Evolutionary conservation across 2,797 vertebrate species (phyloP).

Genomic region (Pseudocheirus occidentalis): DNA sequence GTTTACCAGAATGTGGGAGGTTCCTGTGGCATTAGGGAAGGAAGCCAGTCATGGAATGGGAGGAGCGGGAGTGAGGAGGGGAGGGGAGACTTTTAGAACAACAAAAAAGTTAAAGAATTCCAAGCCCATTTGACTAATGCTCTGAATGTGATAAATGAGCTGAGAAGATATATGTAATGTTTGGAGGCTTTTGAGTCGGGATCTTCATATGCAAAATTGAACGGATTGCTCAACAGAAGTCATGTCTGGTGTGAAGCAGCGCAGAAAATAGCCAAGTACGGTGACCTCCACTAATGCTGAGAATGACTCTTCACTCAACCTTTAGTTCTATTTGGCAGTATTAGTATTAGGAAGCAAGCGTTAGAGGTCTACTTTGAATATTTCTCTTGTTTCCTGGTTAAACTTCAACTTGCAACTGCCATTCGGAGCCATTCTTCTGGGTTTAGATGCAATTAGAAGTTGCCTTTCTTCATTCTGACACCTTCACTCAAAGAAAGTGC

Average conservation of each 20-base stretch:
- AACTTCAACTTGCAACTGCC: background rate
- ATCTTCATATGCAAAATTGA: background rate
- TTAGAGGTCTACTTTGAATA: background rate
- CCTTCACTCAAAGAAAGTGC: background rate
- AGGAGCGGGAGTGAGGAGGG: too few species aligned
- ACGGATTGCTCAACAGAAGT: background rate
- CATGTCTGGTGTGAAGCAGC: background rate
- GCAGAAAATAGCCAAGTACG: background rate
- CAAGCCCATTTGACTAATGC: background rate
- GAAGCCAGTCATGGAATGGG: background rate
- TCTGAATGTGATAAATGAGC: background rate
- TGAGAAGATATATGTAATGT: background rate
- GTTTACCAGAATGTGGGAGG: background rate
- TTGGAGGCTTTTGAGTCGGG: background rate
- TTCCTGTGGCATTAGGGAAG: background rate
- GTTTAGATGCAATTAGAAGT: background rate
- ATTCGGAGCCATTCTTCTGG: background rate
- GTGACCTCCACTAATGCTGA: background rate
- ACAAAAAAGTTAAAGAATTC: background rate
- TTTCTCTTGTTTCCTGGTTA: background rate
- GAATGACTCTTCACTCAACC: background rate
- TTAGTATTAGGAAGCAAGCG: background rate
- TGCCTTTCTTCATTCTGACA: background rate
- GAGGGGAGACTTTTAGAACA: background rate
- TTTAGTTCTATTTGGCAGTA: background rate